These are phyloP conservation scores for Sceloporus tristichus DNA, from an alignment of 2,113 vertebrate genomes.

Conservation along the genomic window DNA sequence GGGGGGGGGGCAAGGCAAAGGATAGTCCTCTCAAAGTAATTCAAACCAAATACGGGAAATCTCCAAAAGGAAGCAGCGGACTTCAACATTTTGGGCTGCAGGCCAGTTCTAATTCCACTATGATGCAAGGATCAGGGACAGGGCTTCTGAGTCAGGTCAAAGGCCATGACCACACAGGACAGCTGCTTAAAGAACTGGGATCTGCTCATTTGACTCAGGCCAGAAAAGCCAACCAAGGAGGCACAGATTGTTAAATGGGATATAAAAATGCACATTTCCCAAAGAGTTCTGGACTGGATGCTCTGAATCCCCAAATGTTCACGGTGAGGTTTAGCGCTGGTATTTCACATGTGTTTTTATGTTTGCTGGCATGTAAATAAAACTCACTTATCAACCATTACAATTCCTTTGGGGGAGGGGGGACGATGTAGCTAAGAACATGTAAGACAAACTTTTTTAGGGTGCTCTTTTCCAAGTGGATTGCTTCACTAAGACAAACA, in stretches of 20 bases:
- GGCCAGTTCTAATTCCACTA: constrained; percentile 42
- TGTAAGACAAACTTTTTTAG: neutral
- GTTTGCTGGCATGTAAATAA: neutral
- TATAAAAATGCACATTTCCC: neutral
- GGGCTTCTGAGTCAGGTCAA: constrained; percentile 25
- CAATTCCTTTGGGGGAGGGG: constrained; percentile 1
- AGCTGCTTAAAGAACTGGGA: constrained; percentile 14
- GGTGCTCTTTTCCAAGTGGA: neutral
- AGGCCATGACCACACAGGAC: constrained; percentile 4
- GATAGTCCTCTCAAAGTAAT: constrained; percentile 24
- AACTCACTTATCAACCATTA: neutral
- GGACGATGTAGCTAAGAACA: neutral
- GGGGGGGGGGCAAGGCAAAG: neutral
- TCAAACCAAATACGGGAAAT: constrained; percentile 43
- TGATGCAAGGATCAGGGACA: constrained; percentile 34
- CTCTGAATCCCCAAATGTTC: neutral
- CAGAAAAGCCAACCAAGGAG: neutral
- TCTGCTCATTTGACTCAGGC: neutral
- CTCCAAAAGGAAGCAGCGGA: constrained; percentile 20
- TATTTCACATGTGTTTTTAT: neutral
- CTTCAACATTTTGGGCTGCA: constrained; percentile 12
- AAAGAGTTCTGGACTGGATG: neutral
- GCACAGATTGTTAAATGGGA: neutral
- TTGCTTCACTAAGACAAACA: neutral
- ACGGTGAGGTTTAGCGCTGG: neutral